Evolutionary conservation across 2,888 invertebrate species (phyloP).

Genomic region (Tromatobia lineatoria): DNA sequence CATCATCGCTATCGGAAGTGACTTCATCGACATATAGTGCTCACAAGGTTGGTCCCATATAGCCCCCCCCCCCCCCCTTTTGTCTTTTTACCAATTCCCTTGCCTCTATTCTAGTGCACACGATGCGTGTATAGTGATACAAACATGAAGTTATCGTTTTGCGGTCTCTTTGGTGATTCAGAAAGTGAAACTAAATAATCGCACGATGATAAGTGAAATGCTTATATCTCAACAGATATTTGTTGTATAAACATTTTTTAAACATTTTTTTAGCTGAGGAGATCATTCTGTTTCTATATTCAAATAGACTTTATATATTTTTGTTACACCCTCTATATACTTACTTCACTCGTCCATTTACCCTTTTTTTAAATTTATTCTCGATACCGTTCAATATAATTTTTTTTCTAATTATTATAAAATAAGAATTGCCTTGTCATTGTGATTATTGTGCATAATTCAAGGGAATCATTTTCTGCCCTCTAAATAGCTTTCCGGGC

Average conservation of each 20-base stretch:
- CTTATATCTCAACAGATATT: conserved; percentile 6
- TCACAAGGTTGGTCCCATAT: conserved; percentile 8
- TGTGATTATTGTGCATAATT: too few relatives aligned
- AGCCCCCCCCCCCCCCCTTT: neutral
- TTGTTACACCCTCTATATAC: too few relatives aligned
- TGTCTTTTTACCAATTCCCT: neutral
- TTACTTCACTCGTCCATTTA: conserved; percentile 8
- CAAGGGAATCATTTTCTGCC: neutral
- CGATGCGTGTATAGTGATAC: neutral
- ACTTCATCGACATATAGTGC: conserved; percentile 32
- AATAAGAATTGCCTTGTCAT: too few relatives aligned
- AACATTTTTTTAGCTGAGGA: too few relatives aligned
- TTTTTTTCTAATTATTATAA: too few relatives aligned
- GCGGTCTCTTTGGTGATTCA: conserved; percentile 35
- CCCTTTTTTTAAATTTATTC: too few relatives aligned
- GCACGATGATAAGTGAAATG: too few relatives aligned
- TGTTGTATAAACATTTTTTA: neutral
- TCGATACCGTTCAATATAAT: too few relatives aligned
- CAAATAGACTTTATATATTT: too few relatives aligned
- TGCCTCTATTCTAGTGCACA: neutral
- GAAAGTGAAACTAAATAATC: too few relatives aligned
- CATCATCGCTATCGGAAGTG: conserved; percentile 15
- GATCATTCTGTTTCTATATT: too few relatives aligned
- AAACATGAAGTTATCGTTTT: neutral
- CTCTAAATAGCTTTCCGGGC: too few relatives aligned